Conservation (phyloP, 2,113 vertebrate genomes). For the Thermophis baileyi region DNA sequence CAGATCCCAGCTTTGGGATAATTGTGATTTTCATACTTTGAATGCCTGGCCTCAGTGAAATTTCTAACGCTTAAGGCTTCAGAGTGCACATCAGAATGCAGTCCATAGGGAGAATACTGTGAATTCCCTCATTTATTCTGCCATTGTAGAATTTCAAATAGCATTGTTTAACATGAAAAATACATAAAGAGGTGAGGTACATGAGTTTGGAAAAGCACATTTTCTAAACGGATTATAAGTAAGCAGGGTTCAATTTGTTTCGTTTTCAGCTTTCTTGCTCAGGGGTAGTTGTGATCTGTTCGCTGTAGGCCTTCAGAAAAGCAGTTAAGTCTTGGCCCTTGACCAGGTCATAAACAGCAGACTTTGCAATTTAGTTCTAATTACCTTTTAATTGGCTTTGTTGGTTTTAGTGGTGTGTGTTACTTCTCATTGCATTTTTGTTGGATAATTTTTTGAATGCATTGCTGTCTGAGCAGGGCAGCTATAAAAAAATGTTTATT, state of each 20-base stretch:
- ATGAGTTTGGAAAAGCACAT: background rate
- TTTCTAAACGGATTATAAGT: background rate
- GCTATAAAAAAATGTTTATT: background rate
- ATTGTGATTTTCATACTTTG: background rate
- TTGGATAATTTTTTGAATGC: background rate
- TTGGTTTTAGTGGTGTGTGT: background rate
- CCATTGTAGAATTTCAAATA: background rate
- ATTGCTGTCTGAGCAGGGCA: background rate
- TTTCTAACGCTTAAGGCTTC: background rate
- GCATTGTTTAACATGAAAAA: background rate
- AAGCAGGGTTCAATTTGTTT: background rate
- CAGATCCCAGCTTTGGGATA: background rate
- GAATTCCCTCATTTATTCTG: background rate
- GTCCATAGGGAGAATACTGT: background rate
- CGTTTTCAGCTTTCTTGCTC: background rate
- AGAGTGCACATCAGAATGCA: background rate
- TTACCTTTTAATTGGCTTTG: background rate
- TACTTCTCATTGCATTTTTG: background rate
- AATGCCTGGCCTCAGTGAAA: too few relatives aligned
- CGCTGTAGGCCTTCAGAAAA: background rate
- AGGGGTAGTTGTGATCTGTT: background rate
- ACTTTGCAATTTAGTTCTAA: background rate
- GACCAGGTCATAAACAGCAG: background rate
- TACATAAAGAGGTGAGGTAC: background rate
- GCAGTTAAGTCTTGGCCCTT: background rate